phyloP scores from a whole-genome alignment of 2,113 vertebrate species.

The Pedetes capensis region DNA sequence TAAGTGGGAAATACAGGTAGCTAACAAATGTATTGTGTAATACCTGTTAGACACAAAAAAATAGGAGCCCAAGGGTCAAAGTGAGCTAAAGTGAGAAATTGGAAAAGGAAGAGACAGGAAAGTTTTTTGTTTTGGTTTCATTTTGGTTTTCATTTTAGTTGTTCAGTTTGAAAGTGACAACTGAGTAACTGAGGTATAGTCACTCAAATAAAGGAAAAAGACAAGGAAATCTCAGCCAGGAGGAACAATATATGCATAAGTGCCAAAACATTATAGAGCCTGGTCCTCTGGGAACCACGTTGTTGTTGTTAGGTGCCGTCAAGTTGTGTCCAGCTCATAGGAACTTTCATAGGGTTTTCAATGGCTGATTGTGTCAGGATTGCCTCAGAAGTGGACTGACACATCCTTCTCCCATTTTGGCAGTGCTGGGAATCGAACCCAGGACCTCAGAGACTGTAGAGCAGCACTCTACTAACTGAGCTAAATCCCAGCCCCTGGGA shows the following conservation, averaged over 20 bases:
- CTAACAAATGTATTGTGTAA: background rate
- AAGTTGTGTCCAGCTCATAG: too few relatives aligned
- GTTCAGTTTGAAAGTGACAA: background rate
- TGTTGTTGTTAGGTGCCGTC: too few relatives aligned
- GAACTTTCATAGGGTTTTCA: too few relatives aligned
- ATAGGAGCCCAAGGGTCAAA: background rate
- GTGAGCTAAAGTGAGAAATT: background rate
- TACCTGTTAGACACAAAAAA: background rate
- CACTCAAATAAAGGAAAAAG: background rate
- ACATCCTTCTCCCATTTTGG: too few relatives aligned
- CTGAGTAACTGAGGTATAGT: background rate
- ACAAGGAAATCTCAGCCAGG: background rate
- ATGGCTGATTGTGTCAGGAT: too few relatives aligned
- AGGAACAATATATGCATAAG: background rate
- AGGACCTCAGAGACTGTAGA: too few relatives aligned
- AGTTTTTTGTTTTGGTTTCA: background rate
- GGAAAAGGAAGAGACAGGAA: background rate
- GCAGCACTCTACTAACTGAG: too few relatives aligned
- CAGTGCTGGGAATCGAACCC: too few relatives aligned
- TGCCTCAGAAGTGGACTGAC: too few relatives aligned
- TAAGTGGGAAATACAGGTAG: background rate
- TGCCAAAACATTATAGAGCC: background rate
- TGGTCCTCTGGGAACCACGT: background rate
- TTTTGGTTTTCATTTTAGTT: too few relatives aligned
- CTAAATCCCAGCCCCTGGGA: too few relatives aligned